Conservation (phyloP, 2,113 vertebrate genomes). For the Mystacornis crossleyi region DNA sequence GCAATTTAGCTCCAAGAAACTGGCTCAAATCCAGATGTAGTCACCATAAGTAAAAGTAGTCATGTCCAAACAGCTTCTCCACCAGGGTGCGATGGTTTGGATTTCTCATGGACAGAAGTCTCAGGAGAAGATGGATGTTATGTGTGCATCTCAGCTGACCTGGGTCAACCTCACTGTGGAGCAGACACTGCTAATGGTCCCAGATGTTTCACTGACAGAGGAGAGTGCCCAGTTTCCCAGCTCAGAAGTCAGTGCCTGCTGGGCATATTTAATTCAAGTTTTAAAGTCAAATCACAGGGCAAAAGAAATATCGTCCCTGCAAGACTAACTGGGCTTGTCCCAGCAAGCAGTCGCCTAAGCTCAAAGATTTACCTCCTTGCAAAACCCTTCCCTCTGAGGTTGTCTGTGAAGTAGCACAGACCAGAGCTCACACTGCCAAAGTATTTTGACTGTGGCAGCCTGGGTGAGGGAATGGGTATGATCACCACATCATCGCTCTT, state of each 20-base stretch:
- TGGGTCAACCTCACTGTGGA: background rate
- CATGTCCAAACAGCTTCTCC: background rate
- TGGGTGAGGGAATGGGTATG: rapidly evolving
- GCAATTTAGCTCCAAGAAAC: background rate
- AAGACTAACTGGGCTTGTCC: background rate
- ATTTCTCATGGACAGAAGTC: background rate
- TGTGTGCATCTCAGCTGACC: background rate
- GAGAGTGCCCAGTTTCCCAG: background rate
- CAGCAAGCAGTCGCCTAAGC: background rate
- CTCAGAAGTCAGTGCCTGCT: background rate
- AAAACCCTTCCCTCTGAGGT: background rate
- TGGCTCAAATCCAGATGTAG: background rate
- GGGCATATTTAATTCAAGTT: background rate
- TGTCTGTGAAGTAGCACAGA: background rate
- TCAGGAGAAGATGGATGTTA: background rate
- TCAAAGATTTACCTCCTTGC: background rate
- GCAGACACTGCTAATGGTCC: background rate
- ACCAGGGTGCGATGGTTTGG: background rate
- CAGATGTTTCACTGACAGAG: background rate
- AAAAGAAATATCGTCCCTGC: background rate
- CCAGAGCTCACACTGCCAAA: background rate
- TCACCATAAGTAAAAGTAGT: background rate
- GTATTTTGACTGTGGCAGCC: background rate
- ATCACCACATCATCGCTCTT: background rate
- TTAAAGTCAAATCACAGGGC: background rate